Percentiles rank a stretch among this genome's conserved stretches.
Conservation (phyloP, 2,888 invertebrate genomes). For the Lampropteryx suffumata region DNA sequence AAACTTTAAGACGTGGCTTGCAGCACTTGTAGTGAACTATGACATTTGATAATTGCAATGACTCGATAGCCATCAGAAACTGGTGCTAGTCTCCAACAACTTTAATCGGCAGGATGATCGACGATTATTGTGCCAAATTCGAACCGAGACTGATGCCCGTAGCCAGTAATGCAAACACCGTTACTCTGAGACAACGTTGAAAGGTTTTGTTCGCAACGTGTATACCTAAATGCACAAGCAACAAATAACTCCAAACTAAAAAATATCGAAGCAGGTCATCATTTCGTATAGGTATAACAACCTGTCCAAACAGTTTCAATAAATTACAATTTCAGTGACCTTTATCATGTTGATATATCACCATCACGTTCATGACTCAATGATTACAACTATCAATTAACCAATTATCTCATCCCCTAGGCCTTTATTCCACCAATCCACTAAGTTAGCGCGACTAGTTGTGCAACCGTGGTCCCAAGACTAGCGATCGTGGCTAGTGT, state of each 20-base stretch:
- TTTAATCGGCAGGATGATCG: conserved; percentile 18
- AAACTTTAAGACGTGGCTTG: too few relatives aligned
- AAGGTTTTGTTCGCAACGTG: neutral
- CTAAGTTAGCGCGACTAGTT: neutral
- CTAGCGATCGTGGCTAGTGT: too few relatives aligned
- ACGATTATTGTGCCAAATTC: conserved; percentile 22
- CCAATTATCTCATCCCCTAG: conserved; percentile 16
- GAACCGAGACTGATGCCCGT: conserved; percentile 13
- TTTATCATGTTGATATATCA: neutral
- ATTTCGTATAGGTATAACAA: neutral
- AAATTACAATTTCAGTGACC: conserved; percentile 8
- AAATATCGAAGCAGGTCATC: neutral
- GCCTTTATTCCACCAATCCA: neutral
- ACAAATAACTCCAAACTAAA: too few relatives aligned
- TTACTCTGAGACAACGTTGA: neutral
- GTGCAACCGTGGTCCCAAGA: neutral
- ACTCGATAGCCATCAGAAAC: neutral
- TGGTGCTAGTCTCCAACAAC: neutral
- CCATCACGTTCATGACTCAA: conserved; percentile 2
- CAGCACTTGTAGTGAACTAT: too few relatives aligned
- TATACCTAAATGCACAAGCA: too few relatives aligned
- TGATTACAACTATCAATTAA: conserved; percentile 20
- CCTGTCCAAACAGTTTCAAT: neutral
- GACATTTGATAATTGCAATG: too few relatives aligned
- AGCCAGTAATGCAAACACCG: conserved; percentile 11